Conservation (phyloP, 2,888 invertebrate genomes). For the Abscondita cerata region DNA sequence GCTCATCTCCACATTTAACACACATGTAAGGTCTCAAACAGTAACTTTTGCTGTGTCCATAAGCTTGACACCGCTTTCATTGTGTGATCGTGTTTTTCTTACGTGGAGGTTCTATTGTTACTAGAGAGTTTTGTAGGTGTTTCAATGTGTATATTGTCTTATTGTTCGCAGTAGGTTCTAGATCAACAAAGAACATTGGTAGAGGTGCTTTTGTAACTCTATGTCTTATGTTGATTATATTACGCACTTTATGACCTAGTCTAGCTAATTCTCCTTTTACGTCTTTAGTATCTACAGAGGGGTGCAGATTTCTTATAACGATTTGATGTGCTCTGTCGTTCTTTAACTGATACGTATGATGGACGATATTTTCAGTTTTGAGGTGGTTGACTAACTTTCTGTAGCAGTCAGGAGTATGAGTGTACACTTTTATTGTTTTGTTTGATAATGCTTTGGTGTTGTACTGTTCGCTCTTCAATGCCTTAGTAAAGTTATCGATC, state of each 20-base stretch:
- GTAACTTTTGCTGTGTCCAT: too few relatives aligned
- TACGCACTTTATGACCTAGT: neutral
- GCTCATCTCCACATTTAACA: too few relatives aligned
- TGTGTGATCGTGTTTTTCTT: too few relatives aligned
- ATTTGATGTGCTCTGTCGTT: neutral
- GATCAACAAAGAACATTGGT: neutral
- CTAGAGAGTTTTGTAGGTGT: neutral
- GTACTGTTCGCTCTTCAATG: neutral
- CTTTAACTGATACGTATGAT: neutral
- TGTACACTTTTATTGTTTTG: neutral
- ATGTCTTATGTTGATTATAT: neutral
- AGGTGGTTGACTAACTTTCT: neutral
- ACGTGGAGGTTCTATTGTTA: constrained; percentile 11
- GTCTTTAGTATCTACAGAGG: neutral
- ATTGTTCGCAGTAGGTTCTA: too few relatives aligned
- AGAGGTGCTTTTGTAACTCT: neutral
- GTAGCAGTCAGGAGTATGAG: neutral
- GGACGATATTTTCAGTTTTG: neutral
- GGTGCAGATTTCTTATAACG: neutral
- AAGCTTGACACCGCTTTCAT: too few relatives aligned
- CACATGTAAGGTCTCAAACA: too few relatives aligned
- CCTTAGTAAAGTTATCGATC: neutral
- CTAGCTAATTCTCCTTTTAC: neutral
- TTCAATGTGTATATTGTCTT: neutral
- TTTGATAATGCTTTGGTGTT: neutral